phyloP scores from a whole-genome alignment of 2,888 invertebrate species.

The Pristionchus entomophagus region DNA sequence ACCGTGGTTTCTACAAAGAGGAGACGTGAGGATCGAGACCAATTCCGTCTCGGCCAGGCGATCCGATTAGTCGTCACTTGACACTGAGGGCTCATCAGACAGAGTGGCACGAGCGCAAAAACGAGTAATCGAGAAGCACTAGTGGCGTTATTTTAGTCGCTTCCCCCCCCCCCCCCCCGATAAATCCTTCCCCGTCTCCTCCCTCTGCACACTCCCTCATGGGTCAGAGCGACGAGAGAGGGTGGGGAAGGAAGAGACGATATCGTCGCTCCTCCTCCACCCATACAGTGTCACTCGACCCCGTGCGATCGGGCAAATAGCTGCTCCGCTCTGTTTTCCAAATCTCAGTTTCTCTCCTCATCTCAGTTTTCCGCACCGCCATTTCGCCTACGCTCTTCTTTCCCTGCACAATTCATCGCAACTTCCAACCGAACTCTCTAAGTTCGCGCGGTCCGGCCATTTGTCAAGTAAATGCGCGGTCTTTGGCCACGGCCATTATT shows the following conservation, averaged over 20 bases:
- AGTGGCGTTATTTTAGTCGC: not conserved
- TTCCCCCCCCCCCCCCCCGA: too few species aligned
- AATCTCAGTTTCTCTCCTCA: not conserved
- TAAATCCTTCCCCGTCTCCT: too few species aligned
- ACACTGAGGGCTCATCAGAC: not conserved
- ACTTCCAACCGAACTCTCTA: not conserved
- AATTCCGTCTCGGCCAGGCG: too few species aligned
- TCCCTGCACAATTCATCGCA: not conserved
- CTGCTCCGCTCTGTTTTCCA: not conserved
- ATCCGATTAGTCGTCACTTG: conserved; percentile 1
- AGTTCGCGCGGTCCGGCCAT: not conserved
- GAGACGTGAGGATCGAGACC: too few species aligned
- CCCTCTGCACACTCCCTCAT: too few species aligned
- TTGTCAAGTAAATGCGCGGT: not conserved
- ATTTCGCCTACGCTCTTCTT: not conserved
- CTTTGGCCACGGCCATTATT: not conserved
- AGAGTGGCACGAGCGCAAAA: not conserved
- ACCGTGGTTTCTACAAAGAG: too few species aligned
- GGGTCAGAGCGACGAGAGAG: too few species aligned
- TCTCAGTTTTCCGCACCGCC: not conserved
- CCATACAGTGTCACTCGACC: conserved; percentile 5
- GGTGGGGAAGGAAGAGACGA: too few species aligned
- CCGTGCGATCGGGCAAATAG: conserved; percentile 21
- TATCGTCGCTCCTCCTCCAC: not conserved
- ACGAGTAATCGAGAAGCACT: not conserved